These are phyloP conservation scores for Hypotaenidia okinawae DNA, from an alignment of 2,797 vertebrate genomes.

Conservation along the genomic window DNA sequence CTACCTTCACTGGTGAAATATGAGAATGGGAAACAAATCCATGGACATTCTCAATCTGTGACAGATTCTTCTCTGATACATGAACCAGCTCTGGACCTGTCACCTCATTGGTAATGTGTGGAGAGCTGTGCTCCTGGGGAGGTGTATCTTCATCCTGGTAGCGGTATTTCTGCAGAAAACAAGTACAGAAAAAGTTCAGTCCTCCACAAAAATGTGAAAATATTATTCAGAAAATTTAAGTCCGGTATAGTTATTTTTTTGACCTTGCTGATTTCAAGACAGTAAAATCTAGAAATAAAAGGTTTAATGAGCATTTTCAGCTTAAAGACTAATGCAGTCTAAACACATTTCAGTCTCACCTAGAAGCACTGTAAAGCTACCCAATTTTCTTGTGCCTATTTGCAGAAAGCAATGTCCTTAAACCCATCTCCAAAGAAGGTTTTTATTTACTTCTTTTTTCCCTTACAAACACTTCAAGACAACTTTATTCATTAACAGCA, in stretches of 20 bases:
- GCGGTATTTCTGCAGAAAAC: constrained; percentile 86
- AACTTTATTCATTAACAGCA: neutral
- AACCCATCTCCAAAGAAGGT: neutral
- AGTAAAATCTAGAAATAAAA: neutral
- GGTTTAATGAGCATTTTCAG: neutral
- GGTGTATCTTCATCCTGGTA: constrained; percentile 91
- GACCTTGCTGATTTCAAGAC: neutral
- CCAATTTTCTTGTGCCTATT: neutral
- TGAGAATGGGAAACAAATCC: constrained; percentile 94
- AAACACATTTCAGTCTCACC: neutral
- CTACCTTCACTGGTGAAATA: constrained; percentile 97
- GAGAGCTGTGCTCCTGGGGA: constrained; percentile 88
- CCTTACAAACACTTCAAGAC: neutral
- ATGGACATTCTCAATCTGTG: constrained; percentile 93
- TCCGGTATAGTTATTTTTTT: neutral
- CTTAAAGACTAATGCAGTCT: neutral
- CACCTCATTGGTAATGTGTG: constrained; percentile 84
- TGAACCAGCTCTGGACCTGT: constrained; percentile 90
- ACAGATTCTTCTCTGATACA: constrained; percentile 92
- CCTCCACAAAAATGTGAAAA: neutral
- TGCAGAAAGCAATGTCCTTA: neutral
- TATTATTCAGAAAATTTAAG: neutral
- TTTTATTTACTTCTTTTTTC: neutral
- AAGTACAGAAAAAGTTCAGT: neutral
- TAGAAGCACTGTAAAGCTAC: neutral